Evolutionary conservation across 2,113 vertebrate species (phyloP), one percentile per base, ranked within the genome.

Genomic region (Psilopsiagon aymara): DNA sequence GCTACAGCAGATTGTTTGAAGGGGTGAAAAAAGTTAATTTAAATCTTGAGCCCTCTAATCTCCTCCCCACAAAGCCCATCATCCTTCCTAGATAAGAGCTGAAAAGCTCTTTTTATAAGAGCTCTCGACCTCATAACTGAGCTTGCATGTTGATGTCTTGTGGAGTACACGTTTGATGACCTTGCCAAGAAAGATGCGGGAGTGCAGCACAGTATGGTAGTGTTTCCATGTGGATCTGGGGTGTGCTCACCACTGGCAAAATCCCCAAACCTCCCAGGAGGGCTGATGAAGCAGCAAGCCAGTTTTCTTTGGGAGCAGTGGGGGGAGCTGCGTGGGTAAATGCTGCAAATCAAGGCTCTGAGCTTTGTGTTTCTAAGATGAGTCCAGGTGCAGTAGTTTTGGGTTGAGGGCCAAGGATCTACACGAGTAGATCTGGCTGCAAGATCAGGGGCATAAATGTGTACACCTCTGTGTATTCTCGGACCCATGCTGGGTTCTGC

Each of bases 161-260:
- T 95, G 94, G 91, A 87, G 78, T 95, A 91, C 68, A 82, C 59
- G 70, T 97, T 95, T 96, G 96, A 96, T 51, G 88, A 96, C 88
- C 89, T 91, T 63, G 93, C 94, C 88, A 95, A 95, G 94, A 97
- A 97, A 97, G 90, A 94, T 21, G 17, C 17, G 73, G 93, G 89
- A 90, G 52, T 18, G n/a, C 46, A 82, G 88, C 60, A 31, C 11
- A 1, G 82, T 67, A 24, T 18, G 11, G 0, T 78, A 82, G 52
- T 33, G 63, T 77, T 90, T 21, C 57, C 80, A 10, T 5, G 24
- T 5, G 19, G 80, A 35, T 59, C 86, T 44, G 70, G 88, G 71
- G 19, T 23, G 16, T 71, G 47, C 93, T 94, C 9, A 0, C 17
- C 49, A 1, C 79, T 83, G 73, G 62, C n/a, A 13, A 51, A 10